Evolutionary conservation across 2,797 vertebrate genomes (phyloP), one percentile per base, ranked within the genome.

Genomic region (Buphagus erythrorhynchus): DNA sequence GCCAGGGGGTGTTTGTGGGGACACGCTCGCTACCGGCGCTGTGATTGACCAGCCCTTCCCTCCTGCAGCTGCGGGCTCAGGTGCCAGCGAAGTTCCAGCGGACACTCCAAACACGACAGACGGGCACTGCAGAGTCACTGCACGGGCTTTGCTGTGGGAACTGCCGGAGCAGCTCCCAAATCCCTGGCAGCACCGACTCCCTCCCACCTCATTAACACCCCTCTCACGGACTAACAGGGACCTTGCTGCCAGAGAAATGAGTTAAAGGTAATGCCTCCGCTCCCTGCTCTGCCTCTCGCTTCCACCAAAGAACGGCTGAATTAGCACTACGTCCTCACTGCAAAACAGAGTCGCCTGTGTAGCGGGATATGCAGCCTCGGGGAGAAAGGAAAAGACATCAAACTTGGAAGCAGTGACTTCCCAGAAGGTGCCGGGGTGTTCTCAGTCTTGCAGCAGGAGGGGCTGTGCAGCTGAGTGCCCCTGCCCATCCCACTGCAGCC

Each of bases 131-230:
- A 21, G 9, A 73, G 73, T 8, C 57, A 14, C 57, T 3, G 38
- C 42, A 10, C 2, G 5, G 43, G 55, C 2, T 13, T 17, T 0
- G 2, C 13, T 19, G 7, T 2, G 3, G 2, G 16, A 51, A 12
- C 15, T 5, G 15, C 31, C 7, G 43, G 40, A 45, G 2, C 18
- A 28, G n/a, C 2, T 40, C 68, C 59, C 26, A 11, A 33, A 42
- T 13, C 48, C 7, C 1, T 10, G 38, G n/a, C 24, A 40, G 11
- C 68, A 54, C 35, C 19, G 16, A 13, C 19, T 62, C 17, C 33
- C 43, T 79, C 62, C 40, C 38, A 35, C 46, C 22, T 29, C 49
- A 49, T 26, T 25, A 36, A 35, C 10, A 35, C 3, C 11, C 29
- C 15, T 18, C 22, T 5, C 43, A 42, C 0, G 1, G 40, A 11